Evolutionary conservation across 2,113 vertebrate species (phyloP).

Genomic region (Gracilinanus agilis): DNA sequence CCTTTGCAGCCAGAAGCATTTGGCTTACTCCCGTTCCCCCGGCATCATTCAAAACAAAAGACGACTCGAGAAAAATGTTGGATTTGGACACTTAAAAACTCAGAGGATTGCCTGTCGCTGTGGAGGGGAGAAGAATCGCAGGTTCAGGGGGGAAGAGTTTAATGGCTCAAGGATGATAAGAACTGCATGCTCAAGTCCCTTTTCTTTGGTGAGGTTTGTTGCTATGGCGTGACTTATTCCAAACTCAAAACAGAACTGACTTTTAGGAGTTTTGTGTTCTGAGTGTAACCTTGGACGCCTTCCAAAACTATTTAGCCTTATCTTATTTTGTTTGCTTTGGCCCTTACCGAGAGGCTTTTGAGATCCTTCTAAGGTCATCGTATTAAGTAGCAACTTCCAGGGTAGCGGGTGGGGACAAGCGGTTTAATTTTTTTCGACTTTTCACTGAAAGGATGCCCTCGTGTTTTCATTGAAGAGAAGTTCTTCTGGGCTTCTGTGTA

Average conservation of each 20-base stretch:
- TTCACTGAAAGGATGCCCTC: neutral
- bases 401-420: neutral
- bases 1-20: neutral
- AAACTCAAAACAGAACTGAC: neutral
- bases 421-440: neutral
- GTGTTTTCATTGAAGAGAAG: neutral
- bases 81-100: neutral
- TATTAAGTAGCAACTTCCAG: slow-evolving; percentile 25
- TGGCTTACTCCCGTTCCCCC: neutral
- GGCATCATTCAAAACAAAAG: neutral
- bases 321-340: neutral
- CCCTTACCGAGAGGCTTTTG: neutral
- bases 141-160: neutral
- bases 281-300: rapidly evolving
- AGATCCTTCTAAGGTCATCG: neutral
- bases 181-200: neutral
- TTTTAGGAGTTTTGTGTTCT: neutral
- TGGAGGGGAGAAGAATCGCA: neutral
- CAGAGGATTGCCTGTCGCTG: neutral
- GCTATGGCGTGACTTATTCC: too few relatives aligned
- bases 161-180: neutral
- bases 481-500: neutral
- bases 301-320: neutral
- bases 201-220: neutral
- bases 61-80: neutral